Evolutionary conservation across 2,797 vertebrate species (phyloP).

Genomic region (Anguilla pacifica): DNA sequence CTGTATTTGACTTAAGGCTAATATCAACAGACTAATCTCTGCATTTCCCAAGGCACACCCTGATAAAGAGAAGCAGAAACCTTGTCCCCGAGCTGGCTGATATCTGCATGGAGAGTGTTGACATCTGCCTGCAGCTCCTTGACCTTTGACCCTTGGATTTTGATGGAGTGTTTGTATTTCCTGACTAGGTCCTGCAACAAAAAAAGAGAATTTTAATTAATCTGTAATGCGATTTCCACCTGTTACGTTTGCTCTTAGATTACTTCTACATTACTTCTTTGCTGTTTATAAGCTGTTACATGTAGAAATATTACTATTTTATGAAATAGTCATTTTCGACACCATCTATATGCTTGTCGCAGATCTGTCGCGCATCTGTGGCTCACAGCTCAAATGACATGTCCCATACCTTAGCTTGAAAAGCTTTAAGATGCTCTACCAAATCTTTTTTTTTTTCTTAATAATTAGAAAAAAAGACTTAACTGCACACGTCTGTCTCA

Average conservation of each 20-base stretch:
- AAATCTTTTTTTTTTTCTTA: not conserved
- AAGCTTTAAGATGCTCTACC: not conserved
- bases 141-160: constrained; percentile 61
- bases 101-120: constrained; percentile 58
- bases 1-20: no score
- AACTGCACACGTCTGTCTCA: not conserved
- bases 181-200: constrained; percentile 68
- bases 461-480: not conserved
- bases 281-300: not conserved
- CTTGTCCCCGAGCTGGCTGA: constrained; percentile 76
- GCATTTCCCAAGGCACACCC: not conserved
- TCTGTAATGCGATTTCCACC: not conserved
- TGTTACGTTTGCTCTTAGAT: not conserved
- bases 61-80: constrained; percentile 54
- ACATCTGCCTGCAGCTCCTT: constrained; percentile 71
- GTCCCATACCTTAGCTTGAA: not conserved
- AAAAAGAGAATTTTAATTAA: not conserved
- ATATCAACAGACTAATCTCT: not conserved
- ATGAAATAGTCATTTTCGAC: not conserved
- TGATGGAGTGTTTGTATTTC: constrained; percentile 60
- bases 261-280: not conserved
- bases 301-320: not conserved
- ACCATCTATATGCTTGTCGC: not conserved
- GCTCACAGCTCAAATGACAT: not conserved
- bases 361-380: not conserved